A percentile compares a stretch with the other conserved stretches of the same genome.
These are phyloP conservation scores for Acanthosepion pharaonis DNA, from an alignment of 2,888 invertebrate genomes.

Conservation along the genomic window DNA sequence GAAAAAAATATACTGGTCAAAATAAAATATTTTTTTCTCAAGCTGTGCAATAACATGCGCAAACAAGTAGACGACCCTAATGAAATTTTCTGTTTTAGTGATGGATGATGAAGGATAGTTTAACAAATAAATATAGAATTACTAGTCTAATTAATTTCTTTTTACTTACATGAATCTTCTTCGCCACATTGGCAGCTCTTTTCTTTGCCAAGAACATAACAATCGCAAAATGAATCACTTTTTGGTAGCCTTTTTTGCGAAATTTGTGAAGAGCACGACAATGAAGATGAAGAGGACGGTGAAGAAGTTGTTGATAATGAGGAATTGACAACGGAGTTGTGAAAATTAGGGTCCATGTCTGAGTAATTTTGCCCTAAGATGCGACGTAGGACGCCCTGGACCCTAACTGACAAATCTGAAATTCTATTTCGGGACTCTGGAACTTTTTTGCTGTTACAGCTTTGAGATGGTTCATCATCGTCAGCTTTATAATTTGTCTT, in stretches of 20 bases:
- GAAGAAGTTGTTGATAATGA: not conserved
- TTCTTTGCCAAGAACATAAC: slow-evolving; percentile 61
- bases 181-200: slow-evolving; percentile 66
- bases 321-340: not conserved
- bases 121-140: too few relatives aligned
- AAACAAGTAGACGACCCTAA: too few relatives aligned
- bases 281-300: slow-evolving; percentile 36
- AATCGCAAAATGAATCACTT: slow-evolving; percentile 66
- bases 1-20: too few relatives aligned
- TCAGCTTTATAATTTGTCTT: not conserved
- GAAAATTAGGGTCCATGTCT: slow-evolving; percentile 33
- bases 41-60: too few relatives aligned
- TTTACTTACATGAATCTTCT: slow-evolving; percentile 63
- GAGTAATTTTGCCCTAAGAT: slow-evolving; percentile 1
- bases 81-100: too few relatives aligned
- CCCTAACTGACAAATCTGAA: not conserved
- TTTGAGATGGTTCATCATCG: not conserved
- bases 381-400: slow-evolving; percentile 38
- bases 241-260: slow-evolving; percentile 50
- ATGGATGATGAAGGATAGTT: too few relatives aligned
- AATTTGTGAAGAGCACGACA: not conserved
- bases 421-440: not conserved
- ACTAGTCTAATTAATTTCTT: too few relatives aligned
- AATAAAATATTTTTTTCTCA: too few relatives aligned
- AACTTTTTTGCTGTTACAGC: not conserved